Evolutionary conservation across 1,140 invertebrate genomes (phyloP).

Genomic region (Hycleus phaleratus): DNA sequence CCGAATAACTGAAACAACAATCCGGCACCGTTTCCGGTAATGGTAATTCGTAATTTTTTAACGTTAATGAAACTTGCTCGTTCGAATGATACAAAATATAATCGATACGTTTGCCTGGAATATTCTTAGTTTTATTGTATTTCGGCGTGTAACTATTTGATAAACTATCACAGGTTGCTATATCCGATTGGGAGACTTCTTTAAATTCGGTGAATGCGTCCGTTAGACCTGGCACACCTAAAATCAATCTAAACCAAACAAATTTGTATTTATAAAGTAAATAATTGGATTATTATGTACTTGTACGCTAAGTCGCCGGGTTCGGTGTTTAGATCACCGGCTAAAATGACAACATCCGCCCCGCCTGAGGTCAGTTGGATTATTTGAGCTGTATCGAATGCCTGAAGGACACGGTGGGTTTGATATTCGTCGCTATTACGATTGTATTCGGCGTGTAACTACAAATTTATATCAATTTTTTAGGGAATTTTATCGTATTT

Average conservation of each 20-base stretch:
- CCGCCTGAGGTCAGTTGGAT: slow-evolving; percentile 70
- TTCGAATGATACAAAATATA: slow-evolving; percentile 72
- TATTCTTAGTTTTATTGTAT: slow-evolving; percentile 45
- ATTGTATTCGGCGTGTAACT: slow-evolving; percentile 95
- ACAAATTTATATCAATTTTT: slow-evolving; percentile 19
- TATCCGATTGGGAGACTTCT: slow-evolving; percentile 15
- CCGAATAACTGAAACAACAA: slow-evolving; percentile 72
- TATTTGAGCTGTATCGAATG: slow-evolving; percentile 91
- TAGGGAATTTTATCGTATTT: neutral
- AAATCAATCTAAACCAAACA: slow-evolving; percentile 44
- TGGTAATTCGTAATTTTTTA: slow-evolving; percentile 59
- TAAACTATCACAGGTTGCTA: slow-evolving; percentile 70
- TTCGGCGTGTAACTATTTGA: slow-evolving; percentile 73
- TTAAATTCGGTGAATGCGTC: slow-evolving; percentile 28
- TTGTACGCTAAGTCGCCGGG: slow-evolving; percentile 79
- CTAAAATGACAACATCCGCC: slow-evolving; percentile 76
- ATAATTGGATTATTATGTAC: slow-evolving; percentile 28
- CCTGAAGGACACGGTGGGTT: slow-evolving; percentile 83
- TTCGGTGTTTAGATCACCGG: slow-evolving; percentile 89
- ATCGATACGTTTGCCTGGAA: slow-evolving; percentile 82
- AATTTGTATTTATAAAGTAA: slow-evolving; percentile 7
- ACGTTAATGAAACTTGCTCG: slow-evolving; percentile 47
- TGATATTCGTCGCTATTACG: slow-evolving; percentile 78
- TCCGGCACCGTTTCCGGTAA: slow-evolving; percentile 65
- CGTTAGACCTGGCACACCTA: slow-evolving; percentile 44